phyloP scores from a whole-genome alignment of 1,140 invertebrate species.

The Drosophila nikananu region DNA sequence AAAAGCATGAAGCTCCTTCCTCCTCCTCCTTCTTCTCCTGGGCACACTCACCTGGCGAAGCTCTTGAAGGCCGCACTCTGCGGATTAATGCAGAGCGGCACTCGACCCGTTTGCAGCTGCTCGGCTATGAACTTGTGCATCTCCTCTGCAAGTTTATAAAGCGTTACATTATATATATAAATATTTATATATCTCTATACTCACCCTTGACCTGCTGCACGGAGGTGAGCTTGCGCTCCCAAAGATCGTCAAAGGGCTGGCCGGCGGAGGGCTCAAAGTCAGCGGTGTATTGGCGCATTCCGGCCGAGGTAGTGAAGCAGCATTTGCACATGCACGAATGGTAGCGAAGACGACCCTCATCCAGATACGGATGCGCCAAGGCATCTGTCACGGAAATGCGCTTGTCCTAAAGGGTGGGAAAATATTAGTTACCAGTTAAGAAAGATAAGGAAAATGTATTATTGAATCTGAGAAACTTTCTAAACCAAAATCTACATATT shows the following conservation, averaged over 20 bases:
- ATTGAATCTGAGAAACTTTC: neutral
- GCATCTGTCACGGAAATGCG: slow-evolving; percentile 97
- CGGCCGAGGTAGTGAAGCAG: slow-evolving; percentile 92
- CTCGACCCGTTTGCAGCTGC: slow-evolving; percentile 96
- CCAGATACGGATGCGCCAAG: slow-evolving; percentile 97
- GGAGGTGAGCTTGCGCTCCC: slow-evolving; percentile 96
- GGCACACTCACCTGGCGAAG: slow-evolving; percentile 97
- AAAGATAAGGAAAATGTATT: neutral
- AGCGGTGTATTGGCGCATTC: slow-evolving; percentile 93
- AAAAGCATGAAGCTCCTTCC: neutral
- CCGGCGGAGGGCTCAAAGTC: slow-evolving; percentile 97
- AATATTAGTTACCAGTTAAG: neutral
- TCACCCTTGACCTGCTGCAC: slow-evolving; percentile 97
- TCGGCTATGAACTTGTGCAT: slow-evolving; percentile 99
- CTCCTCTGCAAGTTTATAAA: slow-evolving; percentile 90
- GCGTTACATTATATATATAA: no score
- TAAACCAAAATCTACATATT: no score
- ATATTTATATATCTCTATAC: no score
- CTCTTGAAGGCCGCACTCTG: slow-evolving; percentile 99
- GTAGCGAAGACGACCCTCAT: slow-evolving; percentile 98
- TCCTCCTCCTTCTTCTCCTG: no score
- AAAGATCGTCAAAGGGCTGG: slow-evolving; percentile 96
- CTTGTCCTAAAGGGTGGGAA: slow-evolving; percentile 89
- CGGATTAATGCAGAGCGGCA: slow-evolving; percentile 99
- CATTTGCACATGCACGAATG: slow-evolving; percentile 99